Evolutionary conservation across 1,140 invertebrate genomes (phyloP).

Genomic region (Bombus cullumanus): DNA sequence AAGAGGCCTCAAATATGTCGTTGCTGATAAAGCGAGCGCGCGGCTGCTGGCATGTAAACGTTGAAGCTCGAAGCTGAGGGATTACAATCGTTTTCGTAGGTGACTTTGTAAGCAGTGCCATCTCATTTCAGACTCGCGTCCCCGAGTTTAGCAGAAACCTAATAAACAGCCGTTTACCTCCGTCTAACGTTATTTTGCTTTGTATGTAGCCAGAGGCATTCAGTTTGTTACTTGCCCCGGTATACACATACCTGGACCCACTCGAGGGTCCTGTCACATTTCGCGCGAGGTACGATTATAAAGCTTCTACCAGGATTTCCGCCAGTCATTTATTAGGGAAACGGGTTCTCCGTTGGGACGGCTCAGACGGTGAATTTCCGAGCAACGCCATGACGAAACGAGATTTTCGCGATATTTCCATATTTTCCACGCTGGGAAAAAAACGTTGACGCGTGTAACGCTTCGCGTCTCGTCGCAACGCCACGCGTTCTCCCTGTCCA

Average conservation of each 20-base stretch:
- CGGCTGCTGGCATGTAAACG: slow-evolving; percentile 32
- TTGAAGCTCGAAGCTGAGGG: slow-evolving; percentile 29
- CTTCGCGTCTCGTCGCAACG: background rate
- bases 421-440: slow-evolving; percentile 19
- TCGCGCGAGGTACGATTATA: slow-evolving; percentile 48
- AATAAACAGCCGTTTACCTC: slow-evolving; percentile 56
- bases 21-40: slow-evolving; percentile 26
- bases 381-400: slow-evolving; percentile 10
- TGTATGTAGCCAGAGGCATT: slow-evolving; percentile 33
- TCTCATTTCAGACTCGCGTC: slow-evolving; percentile 42
- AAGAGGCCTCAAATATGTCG: slow-evolving; percentile 21
- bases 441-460: background rate
- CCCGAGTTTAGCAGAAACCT: slow-evolving; percentile 49
- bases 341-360: background rate
- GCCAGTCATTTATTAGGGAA: slow-evolving; percentile 48
- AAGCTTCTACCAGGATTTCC: slow-evolving; percentile 45
- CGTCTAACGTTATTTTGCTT: slow-evolving; percentile 52
- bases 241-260: background rate
- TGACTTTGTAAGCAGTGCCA: slow-evolving; percentile 39
- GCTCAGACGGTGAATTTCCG: slow-evolving; percentile 24
- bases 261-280: slow-evolving; percentile 25
- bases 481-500: background rate
- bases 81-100: slow-evolving; percentile 53
- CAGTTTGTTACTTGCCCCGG: slow-evolving; percentile 27
- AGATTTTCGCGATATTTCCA: slow-evolving; percentile 46